Evolutionary conservation across 1,140 invertebrate species (phyloP), one percentile per base, ranked within the genome.

Genomic region (Drosophila miranda): DNA sequence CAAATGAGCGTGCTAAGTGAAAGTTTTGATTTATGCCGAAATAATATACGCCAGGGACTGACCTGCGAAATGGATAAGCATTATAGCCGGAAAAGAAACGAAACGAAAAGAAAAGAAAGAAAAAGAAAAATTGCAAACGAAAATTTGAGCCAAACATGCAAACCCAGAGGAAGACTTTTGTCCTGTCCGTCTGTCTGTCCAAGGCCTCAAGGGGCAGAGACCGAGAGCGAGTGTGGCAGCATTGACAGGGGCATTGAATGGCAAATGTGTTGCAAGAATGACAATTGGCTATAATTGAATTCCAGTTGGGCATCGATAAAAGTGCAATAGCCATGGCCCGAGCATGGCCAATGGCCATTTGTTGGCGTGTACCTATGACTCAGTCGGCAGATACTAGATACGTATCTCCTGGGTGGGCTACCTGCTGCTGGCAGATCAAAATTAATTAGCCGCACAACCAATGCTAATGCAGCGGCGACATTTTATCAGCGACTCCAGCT

Each of bases 1-100:
- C 82, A 87, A 87, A 87, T 87, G 82, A 87, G 75, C 83, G 78
- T 87, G 82, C 78, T 87, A 87, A 87, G 82, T 87, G 83, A 87
- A 87, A 87, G 82, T 87, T 87, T 87, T 87, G 82, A 87, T 87
- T 87, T 87, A 87, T 87, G 82, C 78, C 56, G 52, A 87, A 66
- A 82, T 87, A 87, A 87, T 87, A 87, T 87, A 87, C 82, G 82
- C 75, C 57, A 59, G 82, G 82, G 82, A 87, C 54, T 54, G 63
- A 28, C 60, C 42, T 50, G 63, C 46, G 8, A 42, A 23, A 46
- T 67, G 64, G 64, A 38, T 16, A 30, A 42, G 61, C 64, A 68
- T 69, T 68, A 48, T 48, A 62, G 30, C 8, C 30, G 0, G 30
- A 3, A 9, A 63, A 60, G 19, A 0, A 42, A 23, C 38, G 26